Evolutionary conservation across 2,797 vertebrate genomes (phyloP).

Genomic region (Enteromius thamalakanensis): DNA sequence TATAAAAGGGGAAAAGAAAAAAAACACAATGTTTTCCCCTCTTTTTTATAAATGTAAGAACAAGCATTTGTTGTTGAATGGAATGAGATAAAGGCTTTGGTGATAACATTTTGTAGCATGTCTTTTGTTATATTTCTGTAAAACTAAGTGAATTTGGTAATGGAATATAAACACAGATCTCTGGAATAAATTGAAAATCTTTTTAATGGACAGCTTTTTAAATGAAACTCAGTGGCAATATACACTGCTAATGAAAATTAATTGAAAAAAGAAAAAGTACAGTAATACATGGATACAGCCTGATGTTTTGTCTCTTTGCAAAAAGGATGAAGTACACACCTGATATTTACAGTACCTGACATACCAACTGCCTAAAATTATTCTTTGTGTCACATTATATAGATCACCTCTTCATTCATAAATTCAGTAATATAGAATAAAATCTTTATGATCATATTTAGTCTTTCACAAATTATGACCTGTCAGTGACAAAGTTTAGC

Average conservation of each 20-base stretch:
- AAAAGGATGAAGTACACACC: not conserved
- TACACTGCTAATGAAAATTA: conserved; percentile 5
- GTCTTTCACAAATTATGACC: not conserved
- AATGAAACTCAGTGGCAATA: not conserved
- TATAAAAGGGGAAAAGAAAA: conserved; percentile 7
- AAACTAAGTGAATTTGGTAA: not conserved
- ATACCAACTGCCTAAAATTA: not conserved
- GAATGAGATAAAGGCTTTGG: conserved; percentile 54
- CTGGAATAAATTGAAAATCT: not conserved
- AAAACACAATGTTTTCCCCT: not conserved
- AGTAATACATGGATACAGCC: not conserved
- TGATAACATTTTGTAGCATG: conserved; percentile 30
- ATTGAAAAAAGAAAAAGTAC: not conserved
- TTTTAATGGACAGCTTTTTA: conserved; percentile 10
- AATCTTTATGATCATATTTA: not conserved
- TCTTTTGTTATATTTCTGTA: conserved; percentile 8
- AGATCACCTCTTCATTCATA: not conserved
- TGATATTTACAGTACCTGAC: not conserved
- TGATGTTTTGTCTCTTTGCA: not conserved
- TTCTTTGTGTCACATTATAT: not conserved
- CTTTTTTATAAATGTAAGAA: conserved; percentile 47
- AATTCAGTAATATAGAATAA: not conserved
- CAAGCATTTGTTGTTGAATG: conserved; percentile 42
- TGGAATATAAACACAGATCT: not conserved
- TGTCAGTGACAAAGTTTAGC: not conserved